Evolutionary conservation across 2,888 invertebrate genomes (phyloP), one percentile per base, ranked within the genome.

Genomic region (Linnaemya tessellans): DNA sequence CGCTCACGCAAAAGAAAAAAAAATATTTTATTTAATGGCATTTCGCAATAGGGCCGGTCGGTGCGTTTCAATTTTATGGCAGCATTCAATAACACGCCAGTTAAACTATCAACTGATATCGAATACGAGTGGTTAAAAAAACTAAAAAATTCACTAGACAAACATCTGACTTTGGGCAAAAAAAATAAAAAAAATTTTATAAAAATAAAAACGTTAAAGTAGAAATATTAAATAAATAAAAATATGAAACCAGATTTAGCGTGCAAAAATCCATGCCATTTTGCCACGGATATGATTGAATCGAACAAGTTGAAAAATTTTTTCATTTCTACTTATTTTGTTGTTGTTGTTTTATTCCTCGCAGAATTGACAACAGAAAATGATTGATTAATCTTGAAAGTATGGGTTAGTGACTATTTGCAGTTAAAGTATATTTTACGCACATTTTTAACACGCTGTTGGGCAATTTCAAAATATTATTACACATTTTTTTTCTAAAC

Each of bases 321-420:
- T 54, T 64, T n/a, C 43, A 60, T 58, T 20, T 58, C 46, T 54
- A 25, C 41, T 56, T 65, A 15, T 56, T 30, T 30, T 18, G 4
- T 58, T 58, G n/a, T 65, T 65, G 30, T 7, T 20, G 30, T 30
- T 49, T 22, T 9, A n/a, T 5, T 46, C 1, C 9, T 49, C 10
- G 9, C 15, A 64, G 54, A 75, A 77, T 70, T 77, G 54, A 70
- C 51, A 30, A 60, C 7, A 20, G 7, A 73, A 58, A 74, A 78
- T 85, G 81, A 81, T 85, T 85, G 78, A 85, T 85, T 81, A 77
- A 58, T 71, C 38, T 73, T 62, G 51, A 74, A 54, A 22, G 54
- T 54, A 13, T 10, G 18, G 25, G 9, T 38, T 43, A 18, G 25
- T 46, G 35, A 54, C 22, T 35, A 11, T 51, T 75, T n/a, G 20